These are phyloP conservation scores for Halocynthia roretzi DNA, from an alignment of 23 tunicate species.

Conservation along the genomic window DNA sequence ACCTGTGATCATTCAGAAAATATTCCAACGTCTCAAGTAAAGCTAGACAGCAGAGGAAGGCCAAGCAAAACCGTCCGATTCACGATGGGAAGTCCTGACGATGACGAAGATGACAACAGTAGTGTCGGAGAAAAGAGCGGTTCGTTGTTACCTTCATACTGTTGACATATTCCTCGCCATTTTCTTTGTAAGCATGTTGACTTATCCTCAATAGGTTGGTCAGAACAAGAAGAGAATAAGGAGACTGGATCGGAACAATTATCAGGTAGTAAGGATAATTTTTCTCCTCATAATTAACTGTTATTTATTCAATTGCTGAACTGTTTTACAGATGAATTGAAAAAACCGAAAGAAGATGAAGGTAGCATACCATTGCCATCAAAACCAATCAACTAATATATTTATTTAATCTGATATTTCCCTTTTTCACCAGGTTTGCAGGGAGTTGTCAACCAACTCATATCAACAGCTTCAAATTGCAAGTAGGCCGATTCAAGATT, in stretches of 20 bases:
- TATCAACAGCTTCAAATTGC: slow-evolving; percentile 82
- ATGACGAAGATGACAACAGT: slow-evolving; percentile 55
- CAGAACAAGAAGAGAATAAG: too few species aligned
- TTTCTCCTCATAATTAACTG: not conserved
- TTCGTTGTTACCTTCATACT: not conserved
- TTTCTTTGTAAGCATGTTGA: too few species aligned
- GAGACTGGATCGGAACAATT: too few species aligned
- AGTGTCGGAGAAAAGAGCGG: slow-evolving; percentile 19
- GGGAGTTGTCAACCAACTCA: slow-evolving; percentile 60
- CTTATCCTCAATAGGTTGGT: too few species aligned
- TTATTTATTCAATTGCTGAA: not conserved
- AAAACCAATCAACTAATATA: too few species aligned
- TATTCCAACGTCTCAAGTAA: not conserved
- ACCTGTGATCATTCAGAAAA: too few species aligned
- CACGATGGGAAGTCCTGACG: slow-evolving; percentile 71
- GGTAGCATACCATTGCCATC: slow-evolving; percentile 2
- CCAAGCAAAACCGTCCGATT: slow-evolving; percentile 66
- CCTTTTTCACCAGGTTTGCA: slow-evolving; percentile 35
- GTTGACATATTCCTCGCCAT: too few species aligned
- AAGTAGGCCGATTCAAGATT: slow-evolving; percentile 25
- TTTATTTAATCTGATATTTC: not conserved
- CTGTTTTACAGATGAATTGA: slow-evolving; percentile 8
- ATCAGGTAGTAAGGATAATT: too few species aligned
- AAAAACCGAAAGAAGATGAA: slow-evolving; percentile 8
- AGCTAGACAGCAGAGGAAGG: slow-evolving; percentile 12